Evolutionary conservation across 2,797 vertebrate species (phyloP).

Genomic region (Tokudaia tokunoshimensis): DNA sequence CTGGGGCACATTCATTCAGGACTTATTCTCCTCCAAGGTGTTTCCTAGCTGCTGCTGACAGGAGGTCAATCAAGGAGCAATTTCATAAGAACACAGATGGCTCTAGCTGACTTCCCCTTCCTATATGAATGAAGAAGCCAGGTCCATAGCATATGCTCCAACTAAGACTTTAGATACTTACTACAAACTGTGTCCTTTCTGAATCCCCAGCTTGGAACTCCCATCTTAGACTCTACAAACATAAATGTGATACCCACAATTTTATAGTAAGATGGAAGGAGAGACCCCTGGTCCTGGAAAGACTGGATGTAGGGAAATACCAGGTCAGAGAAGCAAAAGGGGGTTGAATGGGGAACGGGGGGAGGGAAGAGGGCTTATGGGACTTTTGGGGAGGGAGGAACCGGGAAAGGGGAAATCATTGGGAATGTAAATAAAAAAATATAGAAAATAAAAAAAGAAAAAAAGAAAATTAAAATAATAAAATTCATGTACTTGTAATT

Average conservation of each 20-base stretch:
- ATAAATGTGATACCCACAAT: neutral
- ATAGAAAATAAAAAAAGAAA: no score
- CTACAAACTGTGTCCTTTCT: neutral
- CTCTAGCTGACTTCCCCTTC: neutral
- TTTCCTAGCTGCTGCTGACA: neutral
- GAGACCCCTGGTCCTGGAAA: no score
- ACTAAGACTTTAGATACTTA: neutral
- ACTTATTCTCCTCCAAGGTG: neutral
- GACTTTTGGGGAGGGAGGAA: no score
- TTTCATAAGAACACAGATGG: neutral
- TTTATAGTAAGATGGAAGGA: no score
- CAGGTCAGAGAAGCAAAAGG: no score
- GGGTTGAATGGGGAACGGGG: no score
- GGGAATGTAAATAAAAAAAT: no score
- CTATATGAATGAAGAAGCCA: neutral
- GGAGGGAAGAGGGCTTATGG: no score
- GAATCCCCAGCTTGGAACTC: neutral
- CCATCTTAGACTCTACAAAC: neutral
- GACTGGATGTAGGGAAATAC: no score
- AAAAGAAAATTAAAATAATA: no score
- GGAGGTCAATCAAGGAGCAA: neutral
- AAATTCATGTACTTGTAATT: no score
- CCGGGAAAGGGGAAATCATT: no score
- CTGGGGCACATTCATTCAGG: neutral
- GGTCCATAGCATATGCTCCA: neutral